Evolutionary conservation across 2,797 vertebrate species (phyloP), one percentile per base, ranked within the genome.

Genomic region (Champsocephalus esox): DNA sequence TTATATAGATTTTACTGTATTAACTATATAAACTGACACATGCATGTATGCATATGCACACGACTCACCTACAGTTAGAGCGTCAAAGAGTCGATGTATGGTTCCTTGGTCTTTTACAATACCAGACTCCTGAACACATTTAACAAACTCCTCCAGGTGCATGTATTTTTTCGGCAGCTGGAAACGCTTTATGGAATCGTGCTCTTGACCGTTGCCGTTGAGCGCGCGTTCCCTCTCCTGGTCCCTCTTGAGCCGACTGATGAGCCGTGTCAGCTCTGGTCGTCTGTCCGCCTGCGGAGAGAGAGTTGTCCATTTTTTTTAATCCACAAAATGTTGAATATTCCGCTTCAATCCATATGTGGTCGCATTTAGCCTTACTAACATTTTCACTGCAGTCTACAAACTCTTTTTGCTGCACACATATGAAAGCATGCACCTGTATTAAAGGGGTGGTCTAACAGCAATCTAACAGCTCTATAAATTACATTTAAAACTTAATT

Each of bases 61-160:
- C 16, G 1, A 77, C 84, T 79, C 80, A 99, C 98, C 98, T 1
- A 98, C 95, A 1, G 98, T 99, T 5, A 99, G 87, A 0, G 98
- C 97, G 2, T 98, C 96, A 50, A 99, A 99, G 43, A 99, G 93
- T 9, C 97, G 93, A 7, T 94, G 90, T 70, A 99, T 99, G 17
- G 95, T 95, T 44, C 88, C 92, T 5, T 77, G 77, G 64, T 99
- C 98, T 91, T 94, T 97, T 46, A 98, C 97, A 3, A 99, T 97
- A 51, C 98, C 98, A 0, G 97, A 99, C 79, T 99, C 98, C 88
- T 99, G 98, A 12, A 99, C 93, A 14, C 96, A 86, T 79, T 95
- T 96, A 82, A 99, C 95, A 66, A 99, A 99, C 58, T 99, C 97
- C 0, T 94, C 96, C 85, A 95, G 86, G 4, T 95, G 96, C 96